Base-by-base conservation (phyloP, 2,797 vertebrate genomes). In the Anguilla anguilla region DNA sequence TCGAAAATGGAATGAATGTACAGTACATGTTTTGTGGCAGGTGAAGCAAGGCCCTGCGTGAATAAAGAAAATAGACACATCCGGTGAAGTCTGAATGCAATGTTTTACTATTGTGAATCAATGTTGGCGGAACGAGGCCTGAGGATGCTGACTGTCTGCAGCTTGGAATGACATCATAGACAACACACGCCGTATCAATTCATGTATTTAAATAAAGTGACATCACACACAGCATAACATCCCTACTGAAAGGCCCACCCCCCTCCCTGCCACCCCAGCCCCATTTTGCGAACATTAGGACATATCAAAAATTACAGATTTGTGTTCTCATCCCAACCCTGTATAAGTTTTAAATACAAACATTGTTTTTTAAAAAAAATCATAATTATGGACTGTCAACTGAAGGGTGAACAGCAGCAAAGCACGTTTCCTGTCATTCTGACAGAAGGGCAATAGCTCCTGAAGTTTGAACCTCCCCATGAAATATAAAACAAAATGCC, bases 371-470 rank as follows among this genome's bases (percentile, higher is more conserved):
- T 83, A 86, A 82, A 79, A 86, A 91, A 85, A 90, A 10, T 46
- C 77, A 67, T 88, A 31, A 86, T 25, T 31, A 55, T 91, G 87
- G 86, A 90, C 90, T 89, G 83, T 89, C 51, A 94, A 93, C 92
- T 93, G 92, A 91, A 88, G 92, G 96, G 90, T 94, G 93, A 94
- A 95, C 91, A 94, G 95, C 93, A 94, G 95, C 93, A 93, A 95
- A 96, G 94, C 94, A 92, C 91, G 93, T 88, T 92, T 94, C 92
- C 88, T 89, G 43, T 92, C 92, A 93, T 77, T 82, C 94, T 93
- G 90, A 82, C 67, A 91, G 93, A 93, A 89, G 90, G 92, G 88
- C 88, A 89, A 91, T 94, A 94, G 91, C 93, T 92, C 92, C 91
- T 91, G 91, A 95, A 72, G 88, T 85, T 86, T 69, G 49, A 64